Evolutionary conservation across 2,113 vertebrate genomes (phyloP).

Genomic region (Bos taurus): ARS-UCD2.0 NC_037344.1:72382001-72382500

Average conservation of each 20-base stretch:
- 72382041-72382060: background rate
- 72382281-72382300: background rate
- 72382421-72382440: background rate
- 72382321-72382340: background rate
- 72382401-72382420: background rate
- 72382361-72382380: background rate
- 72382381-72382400: background rate
- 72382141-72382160: background rate
- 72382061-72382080: rapidly evolving
- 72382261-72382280: background rate
- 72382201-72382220: background rate
- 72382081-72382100: background rate
- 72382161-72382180: background rate
- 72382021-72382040: background rate
- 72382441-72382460: background rate
- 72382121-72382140: background rate
- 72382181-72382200: background rate
- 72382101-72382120: background rate
- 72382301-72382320: background rate
- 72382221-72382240: background rate
- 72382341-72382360: background rate
- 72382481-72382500: background rate
- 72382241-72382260: background rate
- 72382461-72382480: background rate
- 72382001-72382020: background rate